phyloP scores from a whole-genome alignment of 1,140 invertebrate species.

The Panagrolaimus sp. region DNA sequence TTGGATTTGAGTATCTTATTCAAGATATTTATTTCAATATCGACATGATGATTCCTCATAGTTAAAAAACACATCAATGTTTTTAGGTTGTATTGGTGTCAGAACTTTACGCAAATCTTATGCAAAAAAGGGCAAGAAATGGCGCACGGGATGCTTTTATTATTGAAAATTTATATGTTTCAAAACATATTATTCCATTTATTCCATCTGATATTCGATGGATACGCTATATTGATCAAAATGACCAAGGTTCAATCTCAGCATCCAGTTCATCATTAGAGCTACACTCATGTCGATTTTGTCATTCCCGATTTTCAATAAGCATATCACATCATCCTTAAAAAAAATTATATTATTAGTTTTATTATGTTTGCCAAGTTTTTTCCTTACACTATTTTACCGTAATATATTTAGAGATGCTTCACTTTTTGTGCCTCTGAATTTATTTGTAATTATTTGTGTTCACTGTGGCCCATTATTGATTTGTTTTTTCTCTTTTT shows the following conservation, averaged over 20 bases:
- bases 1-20: too few relatives aligned
- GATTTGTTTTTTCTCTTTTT: not conserved
- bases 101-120: constrained; percentile 58
- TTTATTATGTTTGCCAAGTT: not conserved
- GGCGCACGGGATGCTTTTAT: constrained; percentile 56
- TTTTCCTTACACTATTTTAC: not conserved
- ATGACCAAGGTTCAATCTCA: constrained; percentile 36
- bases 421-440: too few relatives aligned
- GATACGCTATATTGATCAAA: constrained; percentile 57
- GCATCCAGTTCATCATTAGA: constrained; percentile 41
- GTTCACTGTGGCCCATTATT: too few relatives aligned
- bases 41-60: too few relatives aligned
- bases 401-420: not conserved
- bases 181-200: constrained; percentile 59
- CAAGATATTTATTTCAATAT: too few relatives aligned
- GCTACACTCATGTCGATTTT: constrained; percentile 55
- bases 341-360: not conserved
- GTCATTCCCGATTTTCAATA: constrained; percentile 50
- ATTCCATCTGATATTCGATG: constrained; percentile 58
- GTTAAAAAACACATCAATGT: too few relatives aligned
- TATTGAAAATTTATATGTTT: constrained; percentile 59
- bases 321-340: constrained; percentile 46
- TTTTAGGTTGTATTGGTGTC: constrained; percentile 58
- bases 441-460: constrained; percentile 6
- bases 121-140: constrained; percentile 56